Evolutionary conservation across 2,113 vertebrate species (phyloP), one percentile per base, ranked within the genome.

Genomic region (Pseudolaguvia tuberculata): DNA sequence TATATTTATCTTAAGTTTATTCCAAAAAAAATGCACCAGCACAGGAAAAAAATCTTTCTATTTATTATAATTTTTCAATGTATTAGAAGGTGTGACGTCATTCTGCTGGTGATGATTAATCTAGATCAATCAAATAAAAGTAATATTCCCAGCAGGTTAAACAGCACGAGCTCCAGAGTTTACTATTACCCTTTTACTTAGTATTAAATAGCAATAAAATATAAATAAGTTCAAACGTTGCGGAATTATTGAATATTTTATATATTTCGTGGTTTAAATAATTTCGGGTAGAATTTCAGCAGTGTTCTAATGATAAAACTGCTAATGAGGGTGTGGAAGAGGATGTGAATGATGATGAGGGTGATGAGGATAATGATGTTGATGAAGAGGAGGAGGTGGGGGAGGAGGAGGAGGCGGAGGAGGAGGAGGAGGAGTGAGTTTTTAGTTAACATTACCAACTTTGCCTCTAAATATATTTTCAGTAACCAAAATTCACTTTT

Each of bases 391-490:
- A n/a, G n/a, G n/a, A n/a, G n/a, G n/a, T n/a, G n/a, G n/a, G n/a
- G n/a, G n/a, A n/a, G n/a, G n/a, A n/a, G n/a, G n/a, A n/a, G n/a
- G n/a, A n/a, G 4, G 14, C n/a, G n/a, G n/a, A n/a, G n/a, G n/a
- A n/a, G n/a, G n/a, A n/a, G n/a, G n/a, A n/a, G n/a, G n/a, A n/a
- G 20, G 27, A 14, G 53, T 29, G 27, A 55, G 35, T 52, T 62
- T 65, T 29, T 42, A 15, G 42, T 65, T 56, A 61, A 73, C 51
- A 4, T 25, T 50, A 45, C 51, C 63, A 27, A 69, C 39, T 56
- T 56, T 51, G 56, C 58, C 27, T 55, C 59, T 39, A 58, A 77
- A 79, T 72, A 69, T 57, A 31, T 72, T 35, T 65, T 29, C 63
- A 17, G 39, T 17, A 50, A 53, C 42, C 25, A 50, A 50, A 39